Evolutionary conservation across 2,888 invertebrate genomes (phyloP).

Genomic region (Chorisops tibialis): DNA sequence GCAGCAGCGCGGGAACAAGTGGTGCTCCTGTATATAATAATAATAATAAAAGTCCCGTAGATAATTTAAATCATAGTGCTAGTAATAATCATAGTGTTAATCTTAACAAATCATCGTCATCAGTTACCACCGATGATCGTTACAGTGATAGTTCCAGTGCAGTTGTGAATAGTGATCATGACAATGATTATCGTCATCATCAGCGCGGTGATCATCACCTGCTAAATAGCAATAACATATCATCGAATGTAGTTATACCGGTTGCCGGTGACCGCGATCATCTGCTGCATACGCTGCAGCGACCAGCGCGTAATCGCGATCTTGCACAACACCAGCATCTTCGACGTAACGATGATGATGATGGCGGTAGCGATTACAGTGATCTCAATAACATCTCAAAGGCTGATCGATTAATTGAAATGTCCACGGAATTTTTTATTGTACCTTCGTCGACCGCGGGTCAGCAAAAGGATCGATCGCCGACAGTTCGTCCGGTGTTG

Average conservation of each 20-base stretch:
- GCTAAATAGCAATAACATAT: slow-evolving; percentile 27
- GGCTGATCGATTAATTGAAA: slow-evolving; percentile 61
- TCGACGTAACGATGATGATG: slow-evolving; percentile 23
- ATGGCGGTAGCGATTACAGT: not conserved
- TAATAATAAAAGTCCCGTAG: slow-evolving; percentile 39
- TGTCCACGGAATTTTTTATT: slow-evolving; percentile 82
- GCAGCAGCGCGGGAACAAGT: not conserved
- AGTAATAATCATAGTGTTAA: slow-evolving; percentile 32
- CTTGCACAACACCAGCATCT: slow-evolving; percentile 3
- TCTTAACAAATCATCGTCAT: slow-evolving; percentile 22
- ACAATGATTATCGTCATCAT: slow-evolving; percentile 23
- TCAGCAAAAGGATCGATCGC: slow-evolving; percentile 35
- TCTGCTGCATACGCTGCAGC: not conserved
- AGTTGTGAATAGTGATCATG: slow-evolving; percentile 24
- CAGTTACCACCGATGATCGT: slow-evolving; percentile 3
- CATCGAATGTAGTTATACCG: slow-evolving; percentile 22
- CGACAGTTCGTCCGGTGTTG: slow-evolving; percentile 42
- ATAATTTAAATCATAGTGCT: slow-evolving; percentile 38
- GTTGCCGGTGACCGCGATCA: slow-evolving; percentile 3
- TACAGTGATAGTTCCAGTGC: slow-evolving; percentile 15
- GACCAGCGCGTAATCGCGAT: not conserved
- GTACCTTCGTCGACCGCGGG: slow-evolving; percentile 59
- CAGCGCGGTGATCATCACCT: slow-evolving; percentile 20
- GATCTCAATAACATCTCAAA: slow-evolving; percentile 41
- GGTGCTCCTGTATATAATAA: slow-evolving; percentile 37